Base-by-base conservation (phyloP, 2,888 invertebrate species). In the Hydriomena furcata region DNA sequence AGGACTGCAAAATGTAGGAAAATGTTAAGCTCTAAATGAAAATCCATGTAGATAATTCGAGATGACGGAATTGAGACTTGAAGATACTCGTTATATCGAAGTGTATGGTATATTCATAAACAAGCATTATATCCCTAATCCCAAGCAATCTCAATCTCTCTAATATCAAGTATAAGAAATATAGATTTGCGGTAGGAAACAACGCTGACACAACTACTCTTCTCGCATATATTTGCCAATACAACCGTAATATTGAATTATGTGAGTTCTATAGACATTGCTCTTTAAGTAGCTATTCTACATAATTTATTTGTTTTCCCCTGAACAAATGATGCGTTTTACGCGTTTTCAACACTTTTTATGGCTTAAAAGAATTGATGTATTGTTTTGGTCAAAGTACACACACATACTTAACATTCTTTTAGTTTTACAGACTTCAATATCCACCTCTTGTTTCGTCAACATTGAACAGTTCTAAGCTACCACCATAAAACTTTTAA, bases 221-320 rank as follows among this genome's bases (percentile, higher is more conserved):
- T 70, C 63, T n/a, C 63, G 60, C 58, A 49, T 61, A 65, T 72
- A 69, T 72, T 73, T 71, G 58, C 62, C 47, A 58, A 63, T 65
- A 65, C 59, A 59, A 48, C 60, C 62, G 69, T 82, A 72, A 74
- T 75, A 73, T 76, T 75, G 75, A 83, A 78, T 78, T 72, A 68
- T 59, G 63, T 64, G 66, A 71, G 73, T 70, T 71, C 69, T 65
- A 72, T 71, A 76, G 76, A 76, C 75, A 78, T 77, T 69, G 67
- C 61, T 60, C 67, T 73, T 66, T 58, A 75, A 80, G 76, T 72
- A 66, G 73, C 71, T 73, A 68, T 77, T 79, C 68, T 58, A 70
- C 55, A 65, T 68, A 78, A 84, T 82, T 82, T 84, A 84, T 85
- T 77, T 83, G 83, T 83, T 84, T 80, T 83, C 75, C 73, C 59